phyloP scores from a whole-genome alignment of 2,797 vertebrate species.

The Atherinosoma microstoma region DNA sequence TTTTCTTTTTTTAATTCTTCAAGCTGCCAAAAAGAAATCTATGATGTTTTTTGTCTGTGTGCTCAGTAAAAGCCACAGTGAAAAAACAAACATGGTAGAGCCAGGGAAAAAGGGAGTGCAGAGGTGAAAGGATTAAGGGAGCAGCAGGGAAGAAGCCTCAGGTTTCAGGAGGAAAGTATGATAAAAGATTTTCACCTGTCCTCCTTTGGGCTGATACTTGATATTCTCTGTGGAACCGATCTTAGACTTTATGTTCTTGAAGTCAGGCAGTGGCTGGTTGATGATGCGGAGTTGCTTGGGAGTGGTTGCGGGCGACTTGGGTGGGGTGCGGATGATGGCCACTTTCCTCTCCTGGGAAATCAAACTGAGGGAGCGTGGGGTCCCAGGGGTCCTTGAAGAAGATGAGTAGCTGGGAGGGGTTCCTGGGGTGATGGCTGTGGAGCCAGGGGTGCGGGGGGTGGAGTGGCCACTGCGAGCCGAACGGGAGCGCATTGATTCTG shows the following conservation, averaged over 20 bases:
- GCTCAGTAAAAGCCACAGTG: neutral
- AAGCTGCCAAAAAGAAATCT: slow-evolving; percentile 1
- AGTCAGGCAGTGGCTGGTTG: slow-evolving; percentile 96
- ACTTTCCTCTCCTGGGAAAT: slow-evolving; percentile 95
- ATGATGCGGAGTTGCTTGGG: slow-evolving; percentile 95
- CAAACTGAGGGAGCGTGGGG: slow-evolving; percentile 93
- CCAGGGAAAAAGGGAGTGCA: slow-evolving; percentile 4
- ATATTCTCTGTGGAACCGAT: slow-evolving; percentile 97
- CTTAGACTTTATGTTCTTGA: slow-evolving; percentile 97
- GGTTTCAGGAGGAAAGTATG: neutral
- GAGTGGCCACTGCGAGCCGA: slow-evolving; percentile 96
- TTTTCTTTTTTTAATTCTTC: too few species aligned
- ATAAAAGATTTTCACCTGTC: slow-evolving; percentile 87
- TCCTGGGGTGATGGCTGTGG: slow-evolving; percentile 93
- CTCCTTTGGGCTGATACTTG: slow-evolving; percentile 97
- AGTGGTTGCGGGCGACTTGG: slow-evolving; percentile 96
- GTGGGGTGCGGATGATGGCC: slow-evolving; percentile 94
- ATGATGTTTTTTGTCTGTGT: neutral
- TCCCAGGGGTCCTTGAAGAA: slow-evolving; percentile 93
- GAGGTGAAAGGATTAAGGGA: slow-evolving; percentile 10
- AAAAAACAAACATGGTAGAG: slow-evolving; percentile 20
- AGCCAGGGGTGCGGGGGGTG: slow-evolving; percentile 94
- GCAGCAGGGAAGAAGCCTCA: neutral
- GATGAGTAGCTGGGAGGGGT: slow-evolving; percentile 96
- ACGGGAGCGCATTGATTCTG: slow-evolving; percentile 91